phyloP scores from a whole-genome alignment of 2,888 invertebrate species.

The Heliconius hortense region DNA sequence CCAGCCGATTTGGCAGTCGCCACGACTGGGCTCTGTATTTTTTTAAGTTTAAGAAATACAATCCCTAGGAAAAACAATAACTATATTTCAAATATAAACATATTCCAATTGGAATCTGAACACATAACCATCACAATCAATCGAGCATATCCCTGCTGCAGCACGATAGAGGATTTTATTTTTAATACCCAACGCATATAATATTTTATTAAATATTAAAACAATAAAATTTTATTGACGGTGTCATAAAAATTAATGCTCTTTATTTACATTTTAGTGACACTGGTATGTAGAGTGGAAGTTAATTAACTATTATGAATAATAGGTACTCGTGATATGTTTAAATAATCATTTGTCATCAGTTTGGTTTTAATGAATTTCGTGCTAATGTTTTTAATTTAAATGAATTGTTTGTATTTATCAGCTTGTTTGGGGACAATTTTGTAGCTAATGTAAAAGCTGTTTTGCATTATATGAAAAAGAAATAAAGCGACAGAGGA shows the following conservation, averaged over 20 bases:
- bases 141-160: neutral
- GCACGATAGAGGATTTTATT: slow-evolving; percentile 6
- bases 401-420: neutral
- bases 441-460: neutral
- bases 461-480: too few relatives aligned
- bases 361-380: slow-evolving; percentile 15
- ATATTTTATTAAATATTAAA: slow-evolving; percentile 19
- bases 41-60: too few relatives aligned
- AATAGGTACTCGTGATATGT: slow-evolving; percentile 9
- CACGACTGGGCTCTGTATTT: too few relatives aligned
- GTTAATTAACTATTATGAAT: slow-evolving; percentile 21
- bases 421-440: too few relatives aligned
- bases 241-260: slow-evolving; percentile 6
- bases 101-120: too few relatives aligned
- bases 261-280: slow-evolving; percentile 22
- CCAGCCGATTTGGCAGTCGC: too few relatives aligned
- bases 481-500: neutral
- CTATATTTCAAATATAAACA: too few relatives aligned
- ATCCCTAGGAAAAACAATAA: too few relatives aligned
- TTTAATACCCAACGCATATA: slow-evolving; percentile 1
- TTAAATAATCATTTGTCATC: slow-evolving; percentile 12
- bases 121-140: neutral
- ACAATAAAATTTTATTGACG: slow-evolving; percentile 21
- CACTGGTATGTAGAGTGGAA: slow-evolving; percentile 8
- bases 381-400: neutral